Percentiles rank a stretch among this genome's conserved stretches.
Evolutionary conservation across 2,113 vertebrate species (phyloP).

Genomic region (Pluvianellus socialis): DNA sequence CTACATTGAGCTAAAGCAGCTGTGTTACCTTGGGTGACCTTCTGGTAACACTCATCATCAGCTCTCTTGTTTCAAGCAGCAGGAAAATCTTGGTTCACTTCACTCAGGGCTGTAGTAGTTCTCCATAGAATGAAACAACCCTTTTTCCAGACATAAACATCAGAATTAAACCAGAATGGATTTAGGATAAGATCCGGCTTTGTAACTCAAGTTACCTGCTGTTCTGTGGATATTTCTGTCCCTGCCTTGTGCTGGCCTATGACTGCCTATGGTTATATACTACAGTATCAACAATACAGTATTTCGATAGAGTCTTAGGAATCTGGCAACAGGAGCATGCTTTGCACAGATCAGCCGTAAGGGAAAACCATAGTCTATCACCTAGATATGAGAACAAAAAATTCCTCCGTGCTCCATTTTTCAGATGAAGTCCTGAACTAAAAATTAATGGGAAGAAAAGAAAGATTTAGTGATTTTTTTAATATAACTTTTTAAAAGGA

Average conservation of each 20-base stretch:
- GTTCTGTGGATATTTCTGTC: not conserved
- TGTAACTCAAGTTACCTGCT: not conserved
- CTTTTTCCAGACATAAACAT: not conserved
- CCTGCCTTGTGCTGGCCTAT: not conserved
- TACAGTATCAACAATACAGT: not conserved
- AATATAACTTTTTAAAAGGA: not conserved
- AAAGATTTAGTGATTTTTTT: not conserved
- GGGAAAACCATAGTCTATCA: not conserved
- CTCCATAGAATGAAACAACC: not conserved
- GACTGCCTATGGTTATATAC: not conserved
- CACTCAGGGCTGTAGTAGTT: not conserved
- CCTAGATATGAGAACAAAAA: not conserved
- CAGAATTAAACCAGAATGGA: not conserved
- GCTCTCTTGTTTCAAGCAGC: not conserved
- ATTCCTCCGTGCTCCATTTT: not conserved
- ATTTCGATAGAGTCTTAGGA: not conserved
- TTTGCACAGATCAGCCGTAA: not conserved
- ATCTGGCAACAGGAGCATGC: fast-evolving
- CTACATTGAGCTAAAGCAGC: not conserved
- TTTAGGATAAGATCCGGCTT: not conserved
- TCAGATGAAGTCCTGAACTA: not conserved
- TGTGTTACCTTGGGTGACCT: not conserved
- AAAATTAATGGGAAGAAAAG: not conserved
- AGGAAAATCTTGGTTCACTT: not conserved
- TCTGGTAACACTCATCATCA: not conserved